Evolutionary conservation across 2,888 invertebrate species (phyloP), one percentile per base, ranked within the genome.

Genomic region (Sinopyrophorus schimmeli): DNA sequence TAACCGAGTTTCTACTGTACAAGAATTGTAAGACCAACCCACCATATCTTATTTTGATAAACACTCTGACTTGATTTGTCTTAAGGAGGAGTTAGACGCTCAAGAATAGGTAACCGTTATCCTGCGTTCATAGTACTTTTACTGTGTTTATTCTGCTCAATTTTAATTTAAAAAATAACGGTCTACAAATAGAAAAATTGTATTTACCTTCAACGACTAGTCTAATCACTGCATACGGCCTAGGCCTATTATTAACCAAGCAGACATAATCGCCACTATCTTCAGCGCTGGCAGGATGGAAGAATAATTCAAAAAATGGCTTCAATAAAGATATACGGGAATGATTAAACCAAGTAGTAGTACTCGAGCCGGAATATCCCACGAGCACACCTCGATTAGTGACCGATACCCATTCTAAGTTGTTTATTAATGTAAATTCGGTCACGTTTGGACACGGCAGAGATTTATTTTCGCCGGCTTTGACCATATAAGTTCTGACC

Each of bases 221-320:
- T 63, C 79, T 78, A 55, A 84, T 78, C 58, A 84, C 75, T 23
- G 80, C 80, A 66, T 85, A 83, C 9, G 84, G 82, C 67, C 79
- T 78, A 47, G 81, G 81, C 30, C 84, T 76, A 68, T 80, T 82
- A 73, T 86, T 86, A 62, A 84, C 82, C 58, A 84, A 75, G 63
- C 85, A 86, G 60, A 80, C 77, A 67, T 86, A 86, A 64, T 83
- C 81, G 26, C 81, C 82, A 57, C 80, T 82, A 70, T 85, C 85
- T 48, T 77, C 74, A 27, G 83, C 80, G 55, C 76, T 68, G 5
- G 82, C 81, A 32, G 84, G 84, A 62, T 78, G 77, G 65, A 85
- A 81, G 57, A 78, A 77, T 55, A 86, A 74, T 14, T 80, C 80
- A 65, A 81, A 84, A 60, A 79, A 79, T 61, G 80, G 80, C 58